A percentile compares a stretch with the other conserved stretches of the same genome.
Evolutionary conservation across 2,797 vertebrate genomes (phyloP).

Genomic region (Picus viridis): DNA sequence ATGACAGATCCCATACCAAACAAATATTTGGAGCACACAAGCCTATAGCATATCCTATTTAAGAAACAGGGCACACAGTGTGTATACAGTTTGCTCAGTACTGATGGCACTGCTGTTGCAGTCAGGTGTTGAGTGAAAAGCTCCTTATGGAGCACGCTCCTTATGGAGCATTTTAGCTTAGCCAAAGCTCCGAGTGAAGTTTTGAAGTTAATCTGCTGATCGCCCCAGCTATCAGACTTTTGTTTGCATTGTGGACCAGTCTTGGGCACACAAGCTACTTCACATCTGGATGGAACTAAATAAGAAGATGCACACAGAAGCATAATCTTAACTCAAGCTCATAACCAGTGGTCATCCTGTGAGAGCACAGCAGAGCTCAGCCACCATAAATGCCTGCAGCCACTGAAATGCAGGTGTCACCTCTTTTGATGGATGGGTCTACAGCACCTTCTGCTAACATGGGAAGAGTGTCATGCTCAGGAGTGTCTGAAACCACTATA

Average conservation of each 20-base stretch:
- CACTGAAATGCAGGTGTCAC: not conserved
- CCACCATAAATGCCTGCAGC: not conserved
- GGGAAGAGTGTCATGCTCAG: not conserved
- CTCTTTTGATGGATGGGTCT: not conserved
- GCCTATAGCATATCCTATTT: not conserved
- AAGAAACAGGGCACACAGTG: not conserved
- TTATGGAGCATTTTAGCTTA: not conserved
- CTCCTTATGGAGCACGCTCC: not conserved
- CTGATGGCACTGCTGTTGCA: not conserved
- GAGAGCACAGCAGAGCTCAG: not conserved
- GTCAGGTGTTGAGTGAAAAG: not conserved
- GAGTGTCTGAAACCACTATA: not conserved
- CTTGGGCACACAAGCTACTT: not conserved
- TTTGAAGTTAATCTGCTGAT: not conserved
- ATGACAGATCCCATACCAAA: not conserved
- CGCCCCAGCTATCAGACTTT: not conserved
- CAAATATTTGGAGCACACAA: not conserved
- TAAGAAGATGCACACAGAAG: not conserved
- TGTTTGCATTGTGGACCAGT: not conserved
- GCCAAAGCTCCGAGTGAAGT: not conserved
- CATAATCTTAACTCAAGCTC: accelerated
- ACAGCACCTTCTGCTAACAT: not conserved
- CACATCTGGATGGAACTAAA: not conserved
- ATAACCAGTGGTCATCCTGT: not conserved
- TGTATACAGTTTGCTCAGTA: not conserved